phyloP scores from a whole-genome alignment of 2,888 invertebrate genomes.

The Platynereis dumerilii region DNA sequence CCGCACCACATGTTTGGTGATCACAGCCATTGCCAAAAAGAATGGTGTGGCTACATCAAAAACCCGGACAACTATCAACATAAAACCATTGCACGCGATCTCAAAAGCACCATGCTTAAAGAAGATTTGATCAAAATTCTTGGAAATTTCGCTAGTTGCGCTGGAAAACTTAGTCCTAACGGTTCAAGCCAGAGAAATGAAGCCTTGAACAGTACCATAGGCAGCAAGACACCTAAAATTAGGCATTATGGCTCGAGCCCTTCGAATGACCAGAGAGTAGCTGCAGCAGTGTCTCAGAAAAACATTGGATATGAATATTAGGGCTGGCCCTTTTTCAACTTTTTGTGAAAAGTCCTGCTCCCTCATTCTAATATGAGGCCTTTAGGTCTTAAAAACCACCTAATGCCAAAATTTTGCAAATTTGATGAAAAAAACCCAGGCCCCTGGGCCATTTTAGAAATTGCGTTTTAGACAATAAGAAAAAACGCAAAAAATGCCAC shows the following conservation, averaged over 20 bases:
- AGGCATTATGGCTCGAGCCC: not conserved
- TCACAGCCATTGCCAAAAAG: not conserved
- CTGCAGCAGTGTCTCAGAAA: not conserved
- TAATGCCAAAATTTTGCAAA: too few species aligned
- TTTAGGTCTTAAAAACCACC: too few species aligned
- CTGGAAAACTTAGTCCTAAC: not conserved
- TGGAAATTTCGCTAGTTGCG: not conserved
- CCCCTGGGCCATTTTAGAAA: too few species aligned
- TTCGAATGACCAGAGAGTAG: not conserved
- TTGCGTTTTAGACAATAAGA: too few species aligned
- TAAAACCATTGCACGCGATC: not conserved
- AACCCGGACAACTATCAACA: not conserved
- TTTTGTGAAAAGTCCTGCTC: too few species aligned
- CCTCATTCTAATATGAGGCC: too few species aligned
- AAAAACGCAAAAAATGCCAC: too few species aligned
- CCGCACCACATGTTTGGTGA: not conserved
- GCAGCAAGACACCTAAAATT: not conserved
- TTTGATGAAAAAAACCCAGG: too few species aligned
- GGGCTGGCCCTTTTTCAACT: too few species aligned
- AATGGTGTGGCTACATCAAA: not conserved
- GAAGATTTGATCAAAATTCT: not conserved
- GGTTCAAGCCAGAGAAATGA: not conserved
- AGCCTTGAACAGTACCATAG: not conserved
- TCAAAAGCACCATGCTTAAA: not conserved
- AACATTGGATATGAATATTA: too few species aligned